These are phyloP conservation scores for Pelodiscus sinensis DNA, from an alignment of 2,113 vertebrate species.

Conservation along the genomic window DNA sequence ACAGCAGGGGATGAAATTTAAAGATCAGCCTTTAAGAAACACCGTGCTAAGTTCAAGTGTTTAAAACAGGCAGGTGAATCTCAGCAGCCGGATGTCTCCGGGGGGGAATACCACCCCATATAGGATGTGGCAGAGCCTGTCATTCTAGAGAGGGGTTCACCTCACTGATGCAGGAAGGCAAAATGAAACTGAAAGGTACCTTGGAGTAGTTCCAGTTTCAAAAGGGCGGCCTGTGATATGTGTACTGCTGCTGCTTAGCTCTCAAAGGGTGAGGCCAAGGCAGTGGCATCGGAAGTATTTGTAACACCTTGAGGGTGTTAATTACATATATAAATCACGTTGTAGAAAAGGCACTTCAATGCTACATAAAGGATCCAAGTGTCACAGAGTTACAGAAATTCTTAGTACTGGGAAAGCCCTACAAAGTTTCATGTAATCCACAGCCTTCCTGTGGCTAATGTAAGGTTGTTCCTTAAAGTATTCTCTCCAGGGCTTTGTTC, in stretches of 20 bases:
- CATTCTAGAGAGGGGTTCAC: not conserved
- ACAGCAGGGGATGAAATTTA: not conserved
- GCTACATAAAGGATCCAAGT: no score
- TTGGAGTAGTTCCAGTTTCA: not conserved
- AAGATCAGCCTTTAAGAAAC: not conserved
- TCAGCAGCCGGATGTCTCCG: not conserved
- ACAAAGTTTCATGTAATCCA: not conserved
- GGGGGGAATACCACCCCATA: constrained; percentile 1
- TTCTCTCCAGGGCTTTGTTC: not conserved
- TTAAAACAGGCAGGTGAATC: not conserved
- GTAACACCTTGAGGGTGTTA: not conserved
- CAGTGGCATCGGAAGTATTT: not conserved
- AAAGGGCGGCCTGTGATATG: not conserved
- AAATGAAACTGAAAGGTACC: constrained; percentile 3
- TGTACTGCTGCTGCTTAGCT: not conserved
- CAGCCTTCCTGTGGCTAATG: not conserved
- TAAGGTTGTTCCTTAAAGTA: not conserved
- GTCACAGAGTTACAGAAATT: not conserved
- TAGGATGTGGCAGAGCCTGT: not conserved
- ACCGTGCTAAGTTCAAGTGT: not conserved
- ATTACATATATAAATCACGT: not conserved
- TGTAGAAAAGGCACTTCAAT: constrained; percentile 27
- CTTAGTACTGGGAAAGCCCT: not conserved
- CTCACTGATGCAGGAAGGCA: not conserved
- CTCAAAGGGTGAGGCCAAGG: not conserved